These are phyloP conservation scores for Tenthredo amoena DNA, from an alignment of 2,888 invertebrate species.

Conservation along the genomic window DNA sequence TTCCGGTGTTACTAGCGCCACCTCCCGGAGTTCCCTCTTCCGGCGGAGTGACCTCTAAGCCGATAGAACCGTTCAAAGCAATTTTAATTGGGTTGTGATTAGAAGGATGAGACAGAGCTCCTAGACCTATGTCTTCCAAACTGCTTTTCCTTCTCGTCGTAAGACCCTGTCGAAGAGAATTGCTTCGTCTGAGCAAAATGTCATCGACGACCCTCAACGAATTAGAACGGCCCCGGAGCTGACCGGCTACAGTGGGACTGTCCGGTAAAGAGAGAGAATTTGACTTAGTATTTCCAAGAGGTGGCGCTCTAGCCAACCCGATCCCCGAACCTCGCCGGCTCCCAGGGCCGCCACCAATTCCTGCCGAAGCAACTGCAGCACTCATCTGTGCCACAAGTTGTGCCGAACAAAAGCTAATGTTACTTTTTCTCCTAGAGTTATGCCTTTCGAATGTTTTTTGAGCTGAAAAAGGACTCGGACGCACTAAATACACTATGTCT, in stretches of 20 bases:
- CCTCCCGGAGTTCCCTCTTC: slow-evolving; percentile 80
- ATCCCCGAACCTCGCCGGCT: slow-evolving; percentile 87
- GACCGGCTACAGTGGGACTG: slow-evolving; percentile 90
- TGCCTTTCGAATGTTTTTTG: slow-evolving; percentile 96
- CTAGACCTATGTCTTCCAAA: slow-evolving; percentile 90
- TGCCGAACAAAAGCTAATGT: slow-evolving; percentile 94
- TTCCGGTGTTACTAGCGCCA: slow-evolving; percentile 80
- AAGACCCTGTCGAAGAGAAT: slow-evolving; percentile 91
- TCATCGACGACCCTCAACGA: slow-evolving; percentile 93
- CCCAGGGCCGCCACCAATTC: slow-evolving; percentile 78
- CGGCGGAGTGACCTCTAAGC: slow-evolving; percentile 85
- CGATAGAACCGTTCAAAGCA: slow-evolving; percentile 92
- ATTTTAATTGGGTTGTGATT: slow-evolving; percentile 91
- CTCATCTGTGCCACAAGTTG: slow-evolving; percentile 85
- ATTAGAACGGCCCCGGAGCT: slow-evolving; percentile 90
- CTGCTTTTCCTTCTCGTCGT: slow-evolving; percentile 89
- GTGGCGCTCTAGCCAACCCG: slow-evolving; percentile 87
- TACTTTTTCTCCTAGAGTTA: slow-evolving; percentile 93
- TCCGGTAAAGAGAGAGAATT: slow-evolving; percentile 94
- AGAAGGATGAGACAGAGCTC: slow-evolving; percentile 83
- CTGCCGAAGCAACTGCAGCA: slow-evolving; percentile 78
- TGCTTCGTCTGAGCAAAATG: slow-evolving; percentile 89
- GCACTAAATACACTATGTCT: slow-evolving; percentile 96
- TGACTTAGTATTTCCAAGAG: slow-evolving; percentile 90
- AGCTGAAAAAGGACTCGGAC: slow-evolving; percentile 96